phyloP scores from a whole-genome alignment of 2,888 invertebrate genomes.

The Rhagonycha fulva region DNA sequence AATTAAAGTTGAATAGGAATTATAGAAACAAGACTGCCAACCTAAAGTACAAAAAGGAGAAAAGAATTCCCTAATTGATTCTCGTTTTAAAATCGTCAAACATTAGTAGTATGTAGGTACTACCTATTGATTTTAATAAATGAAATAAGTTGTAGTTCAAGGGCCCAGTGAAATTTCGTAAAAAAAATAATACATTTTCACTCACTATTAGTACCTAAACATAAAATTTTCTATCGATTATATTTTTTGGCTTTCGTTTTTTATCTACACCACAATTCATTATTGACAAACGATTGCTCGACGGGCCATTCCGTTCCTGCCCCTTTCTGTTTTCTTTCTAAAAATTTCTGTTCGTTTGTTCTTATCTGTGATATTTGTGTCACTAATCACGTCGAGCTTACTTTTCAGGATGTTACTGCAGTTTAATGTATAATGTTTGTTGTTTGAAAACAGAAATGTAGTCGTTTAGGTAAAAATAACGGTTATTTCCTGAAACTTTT shows the following conservation, averaged over 20 bases:
- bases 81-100: background rate
- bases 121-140: background rate
- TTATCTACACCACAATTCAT: too few relatives aligned
- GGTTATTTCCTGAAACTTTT: background rate
- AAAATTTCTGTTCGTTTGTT: background rate
- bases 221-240: too few relatives aligned
- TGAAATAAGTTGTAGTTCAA: too few relatives aligned
- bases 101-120: too few relatives aligned
- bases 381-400: background rate
- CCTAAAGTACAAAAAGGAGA: background rate
- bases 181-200: too few relatives aligned
- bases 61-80: background rate
- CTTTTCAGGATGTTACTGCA: background rate
- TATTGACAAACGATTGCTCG: too few relatives aligned
- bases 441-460: background rate
- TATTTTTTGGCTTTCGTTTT: too few relatives aligned
- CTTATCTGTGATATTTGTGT: background rate
- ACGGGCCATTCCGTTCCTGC: background rate
- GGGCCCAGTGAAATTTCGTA: too few relatives aligned
- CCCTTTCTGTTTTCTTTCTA: background rate
- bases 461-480: background rate
- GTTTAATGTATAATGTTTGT: background rate
- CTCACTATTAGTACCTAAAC: too few relatives aligned
- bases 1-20: slow-evolving; percentile 17
- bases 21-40: background rate